Percentiles rank a stretch among this genome's conserved stretches.
phyloP scores from a whole-genome alignment of 1,140 invertebrate species.

The Drosophila simulans region DNA sequence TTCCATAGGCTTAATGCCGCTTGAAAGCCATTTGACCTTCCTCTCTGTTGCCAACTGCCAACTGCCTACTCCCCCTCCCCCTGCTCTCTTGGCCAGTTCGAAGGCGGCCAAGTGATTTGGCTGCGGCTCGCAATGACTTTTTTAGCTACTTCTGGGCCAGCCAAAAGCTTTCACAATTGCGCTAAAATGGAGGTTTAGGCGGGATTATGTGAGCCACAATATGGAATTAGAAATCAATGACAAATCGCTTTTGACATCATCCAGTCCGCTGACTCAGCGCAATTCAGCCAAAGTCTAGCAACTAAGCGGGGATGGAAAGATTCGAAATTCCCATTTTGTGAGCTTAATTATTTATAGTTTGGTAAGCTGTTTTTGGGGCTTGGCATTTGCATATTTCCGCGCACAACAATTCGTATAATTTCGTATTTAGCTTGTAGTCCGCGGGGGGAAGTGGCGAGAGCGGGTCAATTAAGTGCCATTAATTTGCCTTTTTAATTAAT shows the following conservation, averaged over 20 bases:
- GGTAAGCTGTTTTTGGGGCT: constrained; percentile 51
- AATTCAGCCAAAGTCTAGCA: constrained; percentile 23
- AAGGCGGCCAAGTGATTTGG: constrained; percentile 68
- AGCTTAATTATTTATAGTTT: constrained; percentile 44
- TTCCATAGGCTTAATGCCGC: constrained; percentile 57
- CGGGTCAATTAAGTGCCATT: constrained; percentile 52
- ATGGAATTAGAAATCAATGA: constrained; percentile 55
- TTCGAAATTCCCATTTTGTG: constrained; percentile 56
- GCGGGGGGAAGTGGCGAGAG: constrained; percentile 1
- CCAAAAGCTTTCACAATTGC: constrained; percentile 57
- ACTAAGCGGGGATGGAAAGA: constrained; percentile 33
- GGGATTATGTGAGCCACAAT: constrained; percentile 27
- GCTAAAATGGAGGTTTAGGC: constrained; percentile 6
- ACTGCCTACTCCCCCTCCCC: constrained; percentile 1
- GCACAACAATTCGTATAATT: constrained; percentile 23
- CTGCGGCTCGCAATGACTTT: constrained; percentile 62
- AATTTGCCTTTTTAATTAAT: constrained; percentile 75
- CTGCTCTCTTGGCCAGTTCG: constrained; percentile 27
- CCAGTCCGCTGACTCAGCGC: constrained; percentile 23
- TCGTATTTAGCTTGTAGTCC: constrained; percentile 19
- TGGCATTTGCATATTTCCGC: constrained; percentile 30
- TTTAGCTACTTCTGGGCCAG: constrained; percentile 60
- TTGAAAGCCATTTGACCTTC: constrained; percentile 74
- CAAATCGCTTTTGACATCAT: constrained; percentile 57
- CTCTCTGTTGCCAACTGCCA: constrained; percentile 12